phyloP scores from a whole-genome alignment of 1,140 invertebrate species.

The Ceratoteleas bidentatus region DNA sequence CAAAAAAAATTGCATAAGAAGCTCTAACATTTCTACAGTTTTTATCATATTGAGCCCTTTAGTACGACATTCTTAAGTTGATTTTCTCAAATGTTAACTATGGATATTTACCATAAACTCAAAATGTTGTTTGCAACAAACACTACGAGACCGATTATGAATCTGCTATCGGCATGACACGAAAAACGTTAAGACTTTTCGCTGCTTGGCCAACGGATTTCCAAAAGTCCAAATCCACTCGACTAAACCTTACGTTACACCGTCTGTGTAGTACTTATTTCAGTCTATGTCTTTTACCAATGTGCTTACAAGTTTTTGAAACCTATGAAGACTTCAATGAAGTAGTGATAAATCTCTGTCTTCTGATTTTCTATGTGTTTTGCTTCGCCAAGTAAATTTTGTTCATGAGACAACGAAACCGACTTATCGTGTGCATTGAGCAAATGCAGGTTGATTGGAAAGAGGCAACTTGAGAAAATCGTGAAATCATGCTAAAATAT shows the following conservation, averaged over 20 bases:
- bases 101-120: not conserved
- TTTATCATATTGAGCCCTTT: not conserved
- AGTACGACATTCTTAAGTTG: not conserved
- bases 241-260: not conserved
- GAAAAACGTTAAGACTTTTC: not conserved
- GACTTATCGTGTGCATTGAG: conserved; percentile 7
- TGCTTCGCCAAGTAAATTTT: conserved; percentile 2
- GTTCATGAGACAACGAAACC: not conserved
- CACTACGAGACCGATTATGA: conserved; percentile 1
- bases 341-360: not conserved
- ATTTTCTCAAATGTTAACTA: not conserved
- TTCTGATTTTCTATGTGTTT: conserved; percentile 3
- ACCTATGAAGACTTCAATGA: not conserved
- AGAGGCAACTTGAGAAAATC: not conserved
- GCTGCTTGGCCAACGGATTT: conserved; percentile 5
- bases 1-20: not conserved
- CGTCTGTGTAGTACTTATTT: not conserved
- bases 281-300: too few relatives aligned
- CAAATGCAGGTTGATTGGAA: conserved; percentile 17
- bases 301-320: not conserved
- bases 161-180: not conserved
- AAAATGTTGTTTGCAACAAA: conserved; percentile 3
- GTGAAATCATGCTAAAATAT: conserved; percentile 14
- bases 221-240: not conserved
- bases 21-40: not conserved